phyloP scores from a whole-genome alignment of 2,113 vertebrate genomes.

The Carassius gibelio region DNA sequence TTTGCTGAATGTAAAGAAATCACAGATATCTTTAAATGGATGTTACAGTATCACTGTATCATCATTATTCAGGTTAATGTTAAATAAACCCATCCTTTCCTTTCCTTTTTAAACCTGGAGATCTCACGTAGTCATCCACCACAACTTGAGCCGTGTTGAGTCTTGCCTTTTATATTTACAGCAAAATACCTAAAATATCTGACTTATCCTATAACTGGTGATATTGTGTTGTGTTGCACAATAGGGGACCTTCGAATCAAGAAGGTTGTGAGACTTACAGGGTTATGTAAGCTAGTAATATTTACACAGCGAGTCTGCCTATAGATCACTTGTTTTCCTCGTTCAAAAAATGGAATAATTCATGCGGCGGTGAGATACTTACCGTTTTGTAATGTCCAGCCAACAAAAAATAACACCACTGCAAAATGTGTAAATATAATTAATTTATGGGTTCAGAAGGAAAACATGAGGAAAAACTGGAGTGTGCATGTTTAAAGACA shows the following conservation, averaged over 20 bases:
- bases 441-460: not conserved
- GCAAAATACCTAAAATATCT: not conserved
- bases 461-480: not conserved
- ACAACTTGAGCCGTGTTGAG: conserved; percentile 15
- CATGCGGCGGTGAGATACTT: not conserved
- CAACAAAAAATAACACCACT: not conserved
- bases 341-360: not conserved
- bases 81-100: not conserved
- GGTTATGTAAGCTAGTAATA: not conserved
- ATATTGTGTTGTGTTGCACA: not conserved
- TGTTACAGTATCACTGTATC: not conserved
- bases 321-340: not conserved
- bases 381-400: conserved; percentile 1
- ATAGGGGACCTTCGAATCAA: not conserved
- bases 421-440: conserved; percentile 1
- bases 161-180: conserved; percentile 6
- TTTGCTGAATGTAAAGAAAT: not conserved
- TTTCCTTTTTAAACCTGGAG: not conserved
- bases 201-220: not conserved
- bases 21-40: too few species aligned
- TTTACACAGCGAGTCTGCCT: not conserved
- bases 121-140: not conserved
- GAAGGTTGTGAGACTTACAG: not conserved
- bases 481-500: conserved; percentile 1
- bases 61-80: not conserved